These are phyloP conservation scores for Aradus depressus DNA, from an alignment of 2,888 invertebrate species.

Conservation along the genomic window DNA sequence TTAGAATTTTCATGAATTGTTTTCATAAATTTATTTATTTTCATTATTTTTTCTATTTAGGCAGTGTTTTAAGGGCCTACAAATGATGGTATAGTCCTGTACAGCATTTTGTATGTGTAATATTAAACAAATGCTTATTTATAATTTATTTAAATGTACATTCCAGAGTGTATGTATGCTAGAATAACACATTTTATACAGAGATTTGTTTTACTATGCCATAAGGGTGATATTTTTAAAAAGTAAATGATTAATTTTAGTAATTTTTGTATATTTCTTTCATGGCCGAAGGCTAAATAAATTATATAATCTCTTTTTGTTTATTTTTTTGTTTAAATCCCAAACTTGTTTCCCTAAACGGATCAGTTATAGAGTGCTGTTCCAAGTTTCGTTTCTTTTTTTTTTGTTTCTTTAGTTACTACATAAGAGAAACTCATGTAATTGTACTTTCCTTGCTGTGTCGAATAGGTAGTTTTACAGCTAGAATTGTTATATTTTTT, in stretches of 20 bases:
- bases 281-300: conserved; percentile 1
- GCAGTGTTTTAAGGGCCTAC: conserved; percentile 13
- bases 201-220: conserved; percentile 14
- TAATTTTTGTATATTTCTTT: neutral
- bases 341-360: too few species aligned
- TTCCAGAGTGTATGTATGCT: conserved; percentile 14
- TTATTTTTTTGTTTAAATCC: too few species aligned
- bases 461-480: too few species aligned
- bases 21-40: conserved; percentile 2
- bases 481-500: too few species aligned
- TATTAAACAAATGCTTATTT: conserved; percentile 1
- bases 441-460: too few species aligned
- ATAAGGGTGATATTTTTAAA: conserved; percentile 13
- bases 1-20: neutral
- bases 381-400: too few species aligned
- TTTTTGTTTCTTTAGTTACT: too few species aligned
- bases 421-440: too few species aligned
- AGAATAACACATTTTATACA: conserved; percentile 16
- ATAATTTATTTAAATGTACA: conserved; percentile 8
- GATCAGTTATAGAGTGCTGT: too few species aligned
- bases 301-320: too few species aligned
- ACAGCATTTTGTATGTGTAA: conserved; percentile 8
- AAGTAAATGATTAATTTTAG: neutral
- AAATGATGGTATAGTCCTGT: conserved; percentile 10
- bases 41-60: conserved; percentile 2